phyloP scores from a whole-genome alignment of 2,888 invertebrate species.

The Dryocosmus kuriphilus region DNA sequence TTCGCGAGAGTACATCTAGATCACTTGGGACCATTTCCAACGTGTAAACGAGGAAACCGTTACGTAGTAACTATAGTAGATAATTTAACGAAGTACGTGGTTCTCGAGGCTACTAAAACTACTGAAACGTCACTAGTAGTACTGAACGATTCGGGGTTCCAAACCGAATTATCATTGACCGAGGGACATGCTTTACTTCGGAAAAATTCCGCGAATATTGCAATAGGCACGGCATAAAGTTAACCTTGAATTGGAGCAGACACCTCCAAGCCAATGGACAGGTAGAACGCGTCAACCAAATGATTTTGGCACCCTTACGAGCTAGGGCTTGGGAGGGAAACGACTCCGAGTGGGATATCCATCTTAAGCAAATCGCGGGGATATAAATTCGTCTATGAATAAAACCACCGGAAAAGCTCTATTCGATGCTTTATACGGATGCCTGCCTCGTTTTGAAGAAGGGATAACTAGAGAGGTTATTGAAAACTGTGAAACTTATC shows the following conservation, averaged over 20 bases:
- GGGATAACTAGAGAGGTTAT: conserved; percentile 37
- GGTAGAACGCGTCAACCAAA: conserved; percentile 53
- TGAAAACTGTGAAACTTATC: too few relatives aligned
- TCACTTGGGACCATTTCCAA: conserved; percentile 57
- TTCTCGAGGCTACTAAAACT: too few relatives aligned
- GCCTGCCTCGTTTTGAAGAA: background rate
- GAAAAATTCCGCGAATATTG: conserved; percentile 17
- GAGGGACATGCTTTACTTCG: conserved; percentile 37
- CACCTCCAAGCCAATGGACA: conserved; percentile 37
- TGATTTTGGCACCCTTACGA: conserved; percentile 46
- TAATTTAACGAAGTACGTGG: conserved; percentile 40
- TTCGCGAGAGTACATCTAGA: conserved; percentile 57
- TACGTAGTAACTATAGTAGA: conserved; percentile 36
- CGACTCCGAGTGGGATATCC: background rate
- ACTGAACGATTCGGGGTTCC: conserved; percentile 15
- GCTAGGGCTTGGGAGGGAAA: background rate
- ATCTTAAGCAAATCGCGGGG: background rate
- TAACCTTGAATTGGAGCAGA: conserved; percentile 37
- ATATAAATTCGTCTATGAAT: background rate
- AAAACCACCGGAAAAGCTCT: background rate
- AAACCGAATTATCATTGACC: conserved; percentile 51
- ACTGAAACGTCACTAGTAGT: background rate
- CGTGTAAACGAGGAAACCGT: conserved; percentile 38
- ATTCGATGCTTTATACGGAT: background rate
- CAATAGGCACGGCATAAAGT: background rate